Base-by-base conservation (phyloP, 2,113 vertebrate genomes). In the Catagonus wagneri region DNA sequence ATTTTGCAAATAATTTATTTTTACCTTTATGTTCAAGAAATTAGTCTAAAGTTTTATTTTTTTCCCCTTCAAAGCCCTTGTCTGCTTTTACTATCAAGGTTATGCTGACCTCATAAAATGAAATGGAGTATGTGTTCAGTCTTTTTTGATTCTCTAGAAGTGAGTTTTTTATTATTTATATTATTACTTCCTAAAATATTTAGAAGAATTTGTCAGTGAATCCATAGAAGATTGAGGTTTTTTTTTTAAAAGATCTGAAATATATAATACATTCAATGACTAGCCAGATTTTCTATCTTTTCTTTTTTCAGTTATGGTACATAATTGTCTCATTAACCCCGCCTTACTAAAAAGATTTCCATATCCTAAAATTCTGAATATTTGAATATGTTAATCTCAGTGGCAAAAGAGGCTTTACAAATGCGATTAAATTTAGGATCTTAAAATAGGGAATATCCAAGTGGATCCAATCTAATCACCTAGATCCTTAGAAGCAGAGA, bases 131-230 rank as follows among this genome's bases (percentile, higher is more conserved):
- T 58, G 10, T 87, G 9, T 63, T 88, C 29, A 92, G 16, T 60
- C 52, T 16, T 63, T 63, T 88, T 72, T 36, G 75, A 32, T 36
- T 92, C 32, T 92, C 23, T 88, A 86, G 22, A 78, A 80, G 50
- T 58, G 68, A 81, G 44, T 75, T 79, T 72, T 92, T 27, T 27
- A 36, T 88, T 81, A 60, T 75, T 88, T 66, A 75, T 36, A 36
- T 44, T 58, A 92, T 60, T 52, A 50, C 19, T 52, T 68, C 11
- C 89, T 88, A 75, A 88, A 75, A 39, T 88, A 92, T 83, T 80
- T 80, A 92, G 58, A 92, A 56, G 34, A 95, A 81, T 66, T 81
- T 29, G 36, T 54, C 19, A 19, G 15, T 22, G 3, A 90, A 75
- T 83, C 9, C n/a, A 66, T 44, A 16, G 72, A 17, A 56, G 32